These are phyloP conservation scores for Cosmorhoe ocellata DNA, from an alignment of 2,888 invertebrate species.

Conservation along the genomic window DNA sequence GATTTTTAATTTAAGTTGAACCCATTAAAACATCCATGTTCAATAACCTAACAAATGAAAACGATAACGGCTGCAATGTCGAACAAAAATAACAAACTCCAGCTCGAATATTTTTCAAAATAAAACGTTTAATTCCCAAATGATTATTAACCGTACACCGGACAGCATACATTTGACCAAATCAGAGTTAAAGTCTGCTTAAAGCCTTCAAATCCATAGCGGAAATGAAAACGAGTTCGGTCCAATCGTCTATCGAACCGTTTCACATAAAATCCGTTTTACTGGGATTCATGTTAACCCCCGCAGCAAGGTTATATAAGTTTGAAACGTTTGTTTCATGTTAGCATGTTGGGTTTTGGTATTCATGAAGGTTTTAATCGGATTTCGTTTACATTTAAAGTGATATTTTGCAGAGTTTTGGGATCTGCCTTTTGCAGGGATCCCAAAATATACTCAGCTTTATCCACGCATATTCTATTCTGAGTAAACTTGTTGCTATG, in stretches of 20 bases:
- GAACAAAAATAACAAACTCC: too few species aligned
- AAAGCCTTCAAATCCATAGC: conserved; percentile 39
- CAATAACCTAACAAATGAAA: neutral
- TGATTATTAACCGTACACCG: conserved; percentile 42
- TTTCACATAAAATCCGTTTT: conserved; percentile 36
- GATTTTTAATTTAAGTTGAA: neutral
- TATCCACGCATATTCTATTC: neutral
- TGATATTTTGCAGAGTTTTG: conserved; percentile 11
- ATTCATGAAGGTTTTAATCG: conserved; percentile 25
- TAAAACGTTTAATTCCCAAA: conserved; percentile 48
- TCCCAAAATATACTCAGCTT: neutral
- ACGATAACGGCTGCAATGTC: neutral
- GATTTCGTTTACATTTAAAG: conserved; percentile 21
- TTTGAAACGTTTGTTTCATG: conserved; percentile 31
- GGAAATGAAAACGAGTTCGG: conserved; percentile 43
- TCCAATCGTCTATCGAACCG: conserved; percentile 36
- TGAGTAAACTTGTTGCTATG: too few species aligned
- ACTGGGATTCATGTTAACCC: conserved; percentile 30
- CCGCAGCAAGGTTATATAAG: conserved; percentile 28
- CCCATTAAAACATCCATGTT: neutral
- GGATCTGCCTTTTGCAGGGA: neutral
- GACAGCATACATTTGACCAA: conserved; percentile 40
- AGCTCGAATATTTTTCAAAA: conserved; percentile 37
- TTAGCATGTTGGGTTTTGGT: conserved; percentile 25
- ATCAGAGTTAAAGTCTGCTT: conserved; percentile 40